A percentile compares a stretch with the other conserved stretches of the same genome.
Conservation (phyloP, 92 coral and sea anemone species). For the Phenganax subtilis region DNA sequence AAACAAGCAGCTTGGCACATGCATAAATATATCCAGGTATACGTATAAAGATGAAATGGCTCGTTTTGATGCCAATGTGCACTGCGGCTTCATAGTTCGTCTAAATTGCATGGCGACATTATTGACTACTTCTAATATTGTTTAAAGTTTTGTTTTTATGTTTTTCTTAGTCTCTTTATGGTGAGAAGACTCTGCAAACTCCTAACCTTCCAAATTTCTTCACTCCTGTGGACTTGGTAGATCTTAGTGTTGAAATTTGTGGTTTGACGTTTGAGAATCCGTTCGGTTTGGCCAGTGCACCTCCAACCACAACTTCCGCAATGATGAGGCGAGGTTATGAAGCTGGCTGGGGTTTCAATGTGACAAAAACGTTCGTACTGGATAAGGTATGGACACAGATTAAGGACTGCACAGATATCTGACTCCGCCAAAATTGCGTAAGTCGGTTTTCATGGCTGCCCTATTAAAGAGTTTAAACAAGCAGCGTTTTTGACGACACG, state of each 20-base stretch:
- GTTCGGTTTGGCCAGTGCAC: slow-evolving; percentile 95
- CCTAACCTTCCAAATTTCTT: slow-evolving; percentile 78
- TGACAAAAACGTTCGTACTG: slow-evolving; percentile 81
- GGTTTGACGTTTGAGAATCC: slow-evolving; percentile 86
- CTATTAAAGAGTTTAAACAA: too few species aligned
- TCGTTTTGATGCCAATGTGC: background rate
- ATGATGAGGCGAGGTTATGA: slow-evolving; percentile 96
- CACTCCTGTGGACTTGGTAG: slow-evolving; percentile 85
- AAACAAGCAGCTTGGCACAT: slow-evolving; percentile 86
- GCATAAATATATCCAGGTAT: slow-evolving; percentile 90
- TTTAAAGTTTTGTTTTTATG: background rate
- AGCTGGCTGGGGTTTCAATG: slow-evolving; percentile 99
- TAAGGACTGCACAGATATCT: background rate
- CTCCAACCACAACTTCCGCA: slow-evolving; percentile 91
- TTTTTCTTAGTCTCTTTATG: slow-evolving; percentile 60
- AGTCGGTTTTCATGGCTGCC: too few species aligned
- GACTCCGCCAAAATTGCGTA: too few species aligned
- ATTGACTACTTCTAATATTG: too few species aligned
- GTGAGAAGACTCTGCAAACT: slow-evolving; percentile 52
- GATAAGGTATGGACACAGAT: slow-evolving; percentile 63
- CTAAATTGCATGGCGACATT: too few species aligned
- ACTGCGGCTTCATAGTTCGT: background rate
- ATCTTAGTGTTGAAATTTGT: slow-evolving; percentile 83
- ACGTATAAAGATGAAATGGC: background rate
- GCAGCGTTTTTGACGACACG: too few species aligned